A percentile compares a stretch with the other conserved stretches of the same genome.
phyloP scores from a whole-genome alignment of 2,797 vertebrate genomes.

The Chloroceryle inda region DNA sequence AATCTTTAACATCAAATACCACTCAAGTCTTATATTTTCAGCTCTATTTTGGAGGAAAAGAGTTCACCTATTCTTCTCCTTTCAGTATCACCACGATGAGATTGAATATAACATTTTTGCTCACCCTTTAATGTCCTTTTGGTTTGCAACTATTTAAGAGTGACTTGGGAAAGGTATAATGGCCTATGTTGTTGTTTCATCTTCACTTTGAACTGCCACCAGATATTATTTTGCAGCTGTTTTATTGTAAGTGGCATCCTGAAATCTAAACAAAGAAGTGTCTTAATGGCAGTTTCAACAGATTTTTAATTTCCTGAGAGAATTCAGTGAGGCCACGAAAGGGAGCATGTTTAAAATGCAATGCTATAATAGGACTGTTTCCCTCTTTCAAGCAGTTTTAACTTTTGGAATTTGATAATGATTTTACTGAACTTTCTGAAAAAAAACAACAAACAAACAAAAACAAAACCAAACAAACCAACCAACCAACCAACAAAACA shows the following conservation, averaged over 20 bases:
- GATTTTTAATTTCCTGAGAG: constrained; percentile 67
- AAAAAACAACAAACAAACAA: not conserved
- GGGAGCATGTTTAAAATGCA: not conserved
- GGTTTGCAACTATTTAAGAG: not conserved
- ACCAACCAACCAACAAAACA: too few species aligned
- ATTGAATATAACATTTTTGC: not conserved
- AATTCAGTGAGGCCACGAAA: not conserved
- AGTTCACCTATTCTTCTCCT: not conserved
- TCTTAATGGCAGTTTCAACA: constrained; percentile 49
- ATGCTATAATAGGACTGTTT: not conserved
- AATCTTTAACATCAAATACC: not conserved
- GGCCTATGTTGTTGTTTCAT: not conserved
- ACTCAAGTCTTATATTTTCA: not conserved
- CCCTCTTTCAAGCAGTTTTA: not conserved
- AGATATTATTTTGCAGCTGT: constrained; percentile 58
- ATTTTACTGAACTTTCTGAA: constrained; percentile 13
- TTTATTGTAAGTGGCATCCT: constrained; percentile 46
- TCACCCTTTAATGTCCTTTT: not conserved
- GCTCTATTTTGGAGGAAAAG: not conserved
- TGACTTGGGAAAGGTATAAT: constrained; percentile 28
- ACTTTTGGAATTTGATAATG: not conserved
- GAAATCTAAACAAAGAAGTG: constrained; percentile 12
- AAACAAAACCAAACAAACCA: too few species aligned
- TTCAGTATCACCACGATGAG: not conserved
- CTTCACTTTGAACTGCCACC: constrained; percentile 31